Conservation (phyloP, 2,888 invertebrate genomes). For the Metellina segmentata region DNA sequence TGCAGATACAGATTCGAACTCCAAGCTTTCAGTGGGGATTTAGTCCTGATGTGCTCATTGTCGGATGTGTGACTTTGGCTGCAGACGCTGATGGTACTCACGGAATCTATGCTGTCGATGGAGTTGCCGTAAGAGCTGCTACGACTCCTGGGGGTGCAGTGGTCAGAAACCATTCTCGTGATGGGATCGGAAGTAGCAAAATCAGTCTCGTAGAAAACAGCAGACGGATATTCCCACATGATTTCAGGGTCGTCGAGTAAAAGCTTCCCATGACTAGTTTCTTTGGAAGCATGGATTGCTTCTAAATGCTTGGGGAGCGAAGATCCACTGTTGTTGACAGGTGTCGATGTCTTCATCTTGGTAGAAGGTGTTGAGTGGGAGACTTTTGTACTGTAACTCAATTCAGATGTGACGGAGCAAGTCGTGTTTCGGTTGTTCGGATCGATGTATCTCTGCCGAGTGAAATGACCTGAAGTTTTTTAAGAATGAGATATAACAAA, state of each 20-base stretch:
- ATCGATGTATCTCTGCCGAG: conserved; percentile 20
- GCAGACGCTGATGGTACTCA: conserved; percentile 72
- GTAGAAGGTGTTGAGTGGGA: background rate
- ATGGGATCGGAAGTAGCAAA: conserved; percentile 80
- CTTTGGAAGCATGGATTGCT: background rate
- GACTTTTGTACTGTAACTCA: background rate
- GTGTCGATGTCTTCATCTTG: conserved; percentile 60
- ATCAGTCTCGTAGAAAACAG: conserved; percentile 80
- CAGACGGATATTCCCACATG: conserved; percentile 77
- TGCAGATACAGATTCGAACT: conserved; percentile 57
- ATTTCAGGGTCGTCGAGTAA: conserved; percentile 65
- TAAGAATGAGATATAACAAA: background rate
- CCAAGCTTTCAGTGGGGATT: conserved; percentile 56
- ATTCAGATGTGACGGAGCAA: background rate
- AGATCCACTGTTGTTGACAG: conserved; percentile 24
- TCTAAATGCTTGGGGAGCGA: background rate
- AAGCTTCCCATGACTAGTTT: conserved; percentile 56
- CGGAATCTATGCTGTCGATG: conserved; percentile 55
- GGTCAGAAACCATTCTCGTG: conserved; percentile 79
- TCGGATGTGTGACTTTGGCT: conserved; percentile 23
- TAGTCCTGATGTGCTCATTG: background rate
- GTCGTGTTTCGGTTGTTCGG: background rate
- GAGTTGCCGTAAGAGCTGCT: conserved; percentile 10
- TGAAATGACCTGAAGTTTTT: conserved; percentile 41
- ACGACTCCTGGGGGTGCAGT: background rate